Evolutionary conservation across 2,888 invertebrate species (phyloP), one percentile per base, ranked within the genome.

Genomic region (Apodemia hepburni): DNA sequence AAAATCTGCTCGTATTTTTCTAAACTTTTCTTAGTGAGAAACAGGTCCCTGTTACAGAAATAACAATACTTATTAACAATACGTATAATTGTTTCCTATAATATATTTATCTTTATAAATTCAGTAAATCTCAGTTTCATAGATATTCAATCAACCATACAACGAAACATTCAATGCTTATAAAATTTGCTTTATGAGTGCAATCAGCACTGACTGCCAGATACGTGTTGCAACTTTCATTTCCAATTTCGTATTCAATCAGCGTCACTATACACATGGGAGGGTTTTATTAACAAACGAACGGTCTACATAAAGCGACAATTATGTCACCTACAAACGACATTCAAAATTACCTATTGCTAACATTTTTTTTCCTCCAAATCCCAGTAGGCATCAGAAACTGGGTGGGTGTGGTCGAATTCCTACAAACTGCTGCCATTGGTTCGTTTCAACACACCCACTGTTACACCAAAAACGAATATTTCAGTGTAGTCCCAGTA

Each of bases 351-450:
- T 89, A 88, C 89, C 84, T 85, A 87, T 85, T 81, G 81, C 83
- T 77, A 85, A 84, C 83, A 87, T 79, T 84, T 87, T 85, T 87
- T 84, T 82, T 75, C 79, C 78, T 79, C 70, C 82, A 88, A 89
- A 70, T 90, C 91, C 91, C 91, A 73, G 91, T 91, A 91, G 91
- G 91, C 90, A 91, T 84, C 77, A 80, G 81, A 82, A 87, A 87
- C 84, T 76, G 77, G 78, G 79, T 89, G 80, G 89, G 90, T 77
- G 90, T 88, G 87, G 84, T 78, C 80, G 71, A 66, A 63, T 67
- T 66, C 69, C 65, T 61, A 62, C 67, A 75, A 77, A 78, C 79
- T 79, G 77, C 82, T 82, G 85, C 85, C 80, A 92, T 88, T 89
- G 88, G 90, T 71, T 70, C 78, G 67, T 66, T 59, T 65, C 71